Conservation (phyloP, 2,113 vertebrate genomes). For the Motacilla alba region DNA sequence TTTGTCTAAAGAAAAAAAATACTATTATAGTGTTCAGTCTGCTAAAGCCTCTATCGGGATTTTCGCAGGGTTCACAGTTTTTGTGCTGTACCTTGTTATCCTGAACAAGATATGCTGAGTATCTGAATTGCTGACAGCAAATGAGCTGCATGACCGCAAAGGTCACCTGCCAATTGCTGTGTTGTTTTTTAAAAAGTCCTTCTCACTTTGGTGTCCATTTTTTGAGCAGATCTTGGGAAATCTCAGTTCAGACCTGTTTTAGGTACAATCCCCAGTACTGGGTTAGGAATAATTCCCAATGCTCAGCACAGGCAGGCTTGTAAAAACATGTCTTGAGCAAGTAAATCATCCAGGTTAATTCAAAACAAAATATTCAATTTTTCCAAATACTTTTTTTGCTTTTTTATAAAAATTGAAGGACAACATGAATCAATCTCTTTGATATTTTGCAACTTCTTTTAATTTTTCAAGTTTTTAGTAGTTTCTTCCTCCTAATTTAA, state of each 20-base stretch:
- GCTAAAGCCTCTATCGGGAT: background rate
- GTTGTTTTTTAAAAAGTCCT: background rate
- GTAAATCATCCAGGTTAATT: background rate
- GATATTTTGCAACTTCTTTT: background rate
- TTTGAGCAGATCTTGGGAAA: background rate
- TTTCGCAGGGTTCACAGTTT: background rate
- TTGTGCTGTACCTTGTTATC: background rate
- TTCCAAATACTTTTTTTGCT: background rate
- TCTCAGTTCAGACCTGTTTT: background rate
- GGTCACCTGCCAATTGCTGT: background rate
- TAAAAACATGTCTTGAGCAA: background rate
- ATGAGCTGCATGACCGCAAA: background rate
- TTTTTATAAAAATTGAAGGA: background rate
- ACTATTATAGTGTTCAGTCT: background rate
- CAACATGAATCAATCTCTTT: background rate
- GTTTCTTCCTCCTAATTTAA: background rate
- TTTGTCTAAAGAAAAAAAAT: background rate
- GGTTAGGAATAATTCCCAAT: background rate
- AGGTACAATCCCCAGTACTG: background rate
- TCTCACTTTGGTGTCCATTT: background rate
- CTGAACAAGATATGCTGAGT: background rate
- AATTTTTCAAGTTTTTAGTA: background rate
- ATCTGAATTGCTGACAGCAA: background rate
- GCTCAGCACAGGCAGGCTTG: background rate
- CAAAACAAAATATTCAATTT: background rate